Percentiles rank a stretch among this genome's conserved stretches.
These are phyloP conservation scores for Sarcophilus harrisii DNA, from an alignment of 2,797 vertebrate species.

Conservation along the genomic window DNA sequence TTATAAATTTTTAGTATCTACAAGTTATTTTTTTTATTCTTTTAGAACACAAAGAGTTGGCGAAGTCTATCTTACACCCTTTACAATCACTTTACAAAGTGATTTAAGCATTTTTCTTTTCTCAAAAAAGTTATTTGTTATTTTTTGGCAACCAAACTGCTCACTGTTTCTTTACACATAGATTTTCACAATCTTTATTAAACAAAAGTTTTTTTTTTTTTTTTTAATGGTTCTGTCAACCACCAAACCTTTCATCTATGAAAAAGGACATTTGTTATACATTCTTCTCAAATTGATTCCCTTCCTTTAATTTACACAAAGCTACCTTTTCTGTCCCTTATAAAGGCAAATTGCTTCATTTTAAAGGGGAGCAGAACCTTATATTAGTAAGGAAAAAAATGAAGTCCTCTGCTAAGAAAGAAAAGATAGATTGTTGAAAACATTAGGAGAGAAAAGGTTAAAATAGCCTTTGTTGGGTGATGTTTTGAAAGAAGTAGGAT, in stretches of 20 bases:
- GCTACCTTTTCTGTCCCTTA: background rate
- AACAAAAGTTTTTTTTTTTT: background rate
- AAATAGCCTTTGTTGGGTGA: background rate
- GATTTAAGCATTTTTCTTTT: background rate
- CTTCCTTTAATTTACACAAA: background rate
- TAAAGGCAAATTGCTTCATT: background rate
- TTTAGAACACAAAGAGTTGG: background rate
- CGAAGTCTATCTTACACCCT: background rate
- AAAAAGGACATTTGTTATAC: background rate
- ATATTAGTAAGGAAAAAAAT: background rate
- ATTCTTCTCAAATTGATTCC: background rate
- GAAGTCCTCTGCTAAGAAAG: background rate
- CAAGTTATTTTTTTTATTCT: background rate
- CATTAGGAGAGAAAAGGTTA: background rate
- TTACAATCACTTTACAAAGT: background rate
- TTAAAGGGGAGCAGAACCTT: background rate
- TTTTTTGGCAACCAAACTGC: background rate
- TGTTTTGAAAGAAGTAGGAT: background rate
- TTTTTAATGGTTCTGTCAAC: background rate
- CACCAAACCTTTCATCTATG: background rate
- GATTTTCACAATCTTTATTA: background rate
- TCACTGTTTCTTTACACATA: background rate
- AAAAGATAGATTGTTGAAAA: background rate
- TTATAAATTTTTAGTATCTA: background rate
- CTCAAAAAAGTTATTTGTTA: background rate